Evolutionary conservation across 2,888 invertebrate species (phyloP).

Genomic region (Drosophila phalerata): DNA sequence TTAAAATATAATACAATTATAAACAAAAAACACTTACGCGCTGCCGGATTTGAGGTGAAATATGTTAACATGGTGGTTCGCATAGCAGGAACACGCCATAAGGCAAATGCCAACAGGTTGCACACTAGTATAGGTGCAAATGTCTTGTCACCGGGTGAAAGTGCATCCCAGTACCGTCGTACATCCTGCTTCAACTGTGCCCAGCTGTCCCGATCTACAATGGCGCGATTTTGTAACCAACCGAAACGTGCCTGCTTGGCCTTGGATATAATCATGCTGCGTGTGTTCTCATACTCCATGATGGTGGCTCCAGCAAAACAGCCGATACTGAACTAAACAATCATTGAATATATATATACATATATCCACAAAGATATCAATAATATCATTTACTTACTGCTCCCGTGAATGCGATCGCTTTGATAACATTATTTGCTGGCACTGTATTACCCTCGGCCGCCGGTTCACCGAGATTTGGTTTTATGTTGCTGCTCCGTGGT

Average conservation of each 20-base stretch:
- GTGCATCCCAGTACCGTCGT: conserved; percentile 88
- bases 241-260: conserved; percentile 86
- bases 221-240: conserved; percentile 62
- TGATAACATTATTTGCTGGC: conserved; percentile 75
- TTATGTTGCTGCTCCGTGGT: conserved; percentile 52
- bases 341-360: neutral
- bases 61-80: conserved; percentile 92
- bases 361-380: neutral
- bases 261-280: conserved; percentile 78
- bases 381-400: conserved; percentile 63
- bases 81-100: conserved; percentile 92
- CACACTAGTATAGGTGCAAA: conserved; percentile 92
- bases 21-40: conserved; percentile 87
- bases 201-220: conserved; percentile 63
- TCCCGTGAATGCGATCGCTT: conserved; percentile 82
- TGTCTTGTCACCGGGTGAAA: conserved; percentile 91
- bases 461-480: conserved; percentile 47
- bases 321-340: conserved; percentile 87
- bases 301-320: conserved; percentile 92
- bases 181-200: conserved; percentile 74
- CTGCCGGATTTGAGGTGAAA: conserved; percentile 93
- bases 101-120: conserved; percentile 92
- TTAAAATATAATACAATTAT: neutral
- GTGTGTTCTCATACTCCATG: conserved; percentile 93
- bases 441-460: conserved; percentile 61